Evolutionary conservation across 2,797 vertebrate genomes (phyloP), one percentile per base, ranked within the genome.

Genomic region (Coracias cyanogaster): DNA sequence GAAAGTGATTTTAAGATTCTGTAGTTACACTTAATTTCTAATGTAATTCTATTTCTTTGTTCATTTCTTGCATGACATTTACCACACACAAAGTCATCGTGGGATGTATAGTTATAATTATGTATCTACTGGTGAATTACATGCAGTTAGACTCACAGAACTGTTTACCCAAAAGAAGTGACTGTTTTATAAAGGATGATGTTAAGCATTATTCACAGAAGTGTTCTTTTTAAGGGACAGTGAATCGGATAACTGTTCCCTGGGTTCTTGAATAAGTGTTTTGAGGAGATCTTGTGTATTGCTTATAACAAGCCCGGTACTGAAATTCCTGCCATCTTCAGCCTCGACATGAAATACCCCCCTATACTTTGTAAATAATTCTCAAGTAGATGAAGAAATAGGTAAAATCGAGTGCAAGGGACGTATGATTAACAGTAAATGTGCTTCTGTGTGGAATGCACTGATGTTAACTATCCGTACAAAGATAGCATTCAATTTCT

Each of bases 21-120:
- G 55, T 84, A 83, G 41, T 83, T 91, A 65, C 55, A 64, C 21
- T 95, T 91, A 19, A 79, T 89, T 92, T 95, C 80, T 94, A 87
- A 89, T 57, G 76, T 79, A 89, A 93, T 90, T 89, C 66, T 39
- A 64, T 84, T 95, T 92, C 82, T 96, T 97, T 92, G 61, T 93
- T 96, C 45, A 64, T 93, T 95, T 94, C 79, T 78, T 90, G 41
- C 55, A 14, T 95, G 93, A 87, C 86, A 95, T 96, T 96, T 95
- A 94, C 74, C 87, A 69, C 90, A 90, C 74, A 95, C 29, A 65
- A 89, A 93, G 69, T 88, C 51, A 66, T 29, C 1, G 33, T 94
- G 90, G 72, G 86, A 65, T 64, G 48, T 86, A 76, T 69, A 60
- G 51, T 66, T 94, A 80, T 76, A 94, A 92, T 94, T 93, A 90